These are phyloP conservation scores for Pocillopora damicornis DNA, from an alignment of 64 coral and sea anemone genomes.

Conservation along the genomic window DNA sequence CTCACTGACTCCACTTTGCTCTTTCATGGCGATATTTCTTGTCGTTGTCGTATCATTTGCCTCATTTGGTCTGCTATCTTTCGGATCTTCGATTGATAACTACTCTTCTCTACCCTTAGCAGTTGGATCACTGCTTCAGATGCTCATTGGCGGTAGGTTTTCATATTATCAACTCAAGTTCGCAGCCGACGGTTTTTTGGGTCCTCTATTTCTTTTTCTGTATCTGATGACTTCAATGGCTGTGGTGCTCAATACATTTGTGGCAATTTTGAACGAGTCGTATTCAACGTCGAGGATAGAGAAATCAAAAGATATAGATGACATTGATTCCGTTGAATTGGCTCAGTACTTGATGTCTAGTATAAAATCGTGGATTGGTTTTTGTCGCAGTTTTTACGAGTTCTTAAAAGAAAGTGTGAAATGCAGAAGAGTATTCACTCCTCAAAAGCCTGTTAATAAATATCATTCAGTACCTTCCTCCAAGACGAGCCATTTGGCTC, in stretches of 20 bases:
- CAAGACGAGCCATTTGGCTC: not conserved
- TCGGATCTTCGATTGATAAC: slow-evolving; percentile 39
- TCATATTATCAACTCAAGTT: slow-evolving; percentile 45
- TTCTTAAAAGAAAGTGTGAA: not conserved
- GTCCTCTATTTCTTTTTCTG: slow-evolving; percentile 48
- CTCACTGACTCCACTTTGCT: slow-evolving; percentile 25
- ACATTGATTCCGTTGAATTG: slow-evolving; percentile 30
- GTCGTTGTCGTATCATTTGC: slow-evolving; percentile 36
- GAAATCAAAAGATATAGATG: not conserved
- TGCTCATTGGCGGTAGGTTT: slow-evolving; percentile 48
- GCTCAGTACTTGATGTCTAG: not conserved
- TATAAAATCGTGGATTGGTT: not conserved
- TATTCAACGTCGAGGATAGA: slow-evolving; percentile 37
- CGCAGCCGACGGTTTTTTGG: slow-evolving; percentile 18
- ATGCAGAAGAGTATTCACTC: not conserved
- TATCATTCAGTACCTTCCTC: not conserved
- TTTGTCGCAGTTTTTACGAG: not conserved
- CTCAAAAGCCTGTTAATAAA: not conserved
- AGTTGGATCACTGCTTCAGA: slow-evolving; percentile 32
- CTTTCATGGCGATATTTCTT: slow-evolving; percentile 34
- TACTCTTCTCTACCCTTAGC: slow-evolving; percentile 57
- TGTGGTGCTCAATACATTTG: slow-evolving; percentile 49
- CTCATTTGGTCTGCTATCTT: slow-evolving; percentile 35
- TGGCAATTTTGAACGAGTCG: slow-evolving; percentile 56
- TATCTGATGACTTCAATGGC: slow-evolving; percentile 27